Evolutionary conservation across 2,113 vertebrate species (phyloP).

Genomic region (Anseranas semipalmata): DNA sequence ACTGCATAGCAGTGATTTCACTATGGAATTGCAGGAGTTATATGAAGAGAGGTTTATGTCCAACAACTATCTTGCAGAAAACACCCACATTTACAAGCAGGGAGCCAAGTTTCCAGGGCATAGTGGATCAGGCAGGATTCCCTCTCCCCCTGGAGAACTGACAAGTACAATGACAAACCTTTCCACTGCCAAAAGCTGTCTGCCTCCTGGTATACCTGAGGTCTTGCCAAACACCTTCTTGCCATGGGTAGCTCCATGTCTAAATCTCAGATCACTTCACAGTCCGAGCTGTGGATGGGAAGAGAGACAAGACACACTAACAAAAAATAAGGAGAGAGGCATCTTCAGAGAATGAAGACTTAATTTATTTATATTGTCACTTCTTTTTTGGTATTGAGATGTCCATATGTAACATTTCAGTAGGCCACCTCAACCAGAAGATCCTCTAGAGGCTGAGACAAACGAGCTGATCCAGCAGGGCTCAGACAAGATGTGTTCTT

Average conservation of each 20-base stretch:
- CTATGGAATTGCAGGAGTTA: neutral
- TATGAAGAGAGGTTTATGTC: neutral
- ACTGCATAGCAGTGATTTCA: neutral
- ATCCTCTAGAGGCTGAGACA: neutral
- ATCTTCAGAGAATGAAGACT: neutral
- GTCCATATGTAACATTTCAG: neutral
- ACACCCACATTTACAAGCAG: neutral
- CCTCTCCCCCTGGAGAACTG: neutral
- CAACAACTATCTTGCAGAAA: neutral
- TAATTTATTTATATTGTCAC: conserved; percentile 34
- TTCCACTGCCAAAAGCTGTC: neutral
- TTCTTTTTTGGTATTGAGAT: neutral
- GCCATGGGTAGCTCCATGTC: neutral
- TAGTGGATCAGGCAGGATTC: neutral
- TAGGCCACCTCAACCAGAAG: neutral
- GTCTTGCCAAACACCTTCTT: neutral
- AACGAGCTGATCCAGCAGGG: rapidly evolving
- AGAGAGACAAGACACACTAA: neutral
- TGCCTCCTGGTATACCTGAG: neutral
- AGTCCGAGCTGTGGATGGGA: neutral
- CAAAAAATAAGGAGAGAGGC: neutral
- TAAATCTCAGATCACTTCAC: neutral
- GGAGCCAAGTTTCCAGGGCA: neutral
- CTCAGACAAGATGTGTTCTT: neutral
- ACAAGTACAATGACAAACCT: neutral